Conservation (phyloP, 2,797 vertebrate species). For the Catamblyrhynchus diadema region DNA sequence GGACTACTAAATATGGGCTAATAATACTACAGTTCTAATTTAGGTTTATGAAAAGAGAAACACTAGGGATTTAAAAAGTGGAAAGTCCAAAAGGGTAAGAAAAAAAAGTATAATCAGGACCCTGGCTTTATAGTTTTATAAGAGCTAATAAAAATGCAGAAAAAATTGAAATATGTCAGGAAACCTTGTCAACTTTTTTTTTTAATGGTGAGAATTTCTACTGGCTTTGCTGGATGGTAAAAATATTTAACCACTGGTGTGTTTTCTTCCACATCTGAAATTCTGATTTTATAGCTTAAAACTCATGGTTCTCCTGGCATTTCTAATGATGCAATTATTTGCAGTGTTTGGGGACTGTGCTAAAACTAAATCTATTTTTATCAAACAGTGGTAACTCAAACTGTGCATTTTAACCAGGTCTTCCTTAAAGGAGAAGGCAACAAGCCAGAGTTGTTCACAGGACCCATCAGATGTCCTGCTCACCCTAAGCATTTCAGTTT, state of each 20-base stretch:
- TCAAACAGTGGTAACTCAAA: background rate
- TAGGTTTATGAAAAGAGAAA: slow-evolving; percentile 25
- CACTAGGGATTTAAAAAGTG: background rate
- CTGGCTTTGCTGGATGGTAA: background rate
- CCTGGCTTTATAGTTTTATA: slow-evolving; percentile 3
- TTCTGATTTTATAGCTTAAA: background rate
- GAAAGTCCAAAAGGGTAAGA: slow-evolving; percentile 17
- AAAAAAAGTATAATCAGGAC: background rate
- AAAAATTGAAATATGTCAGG: background rate
- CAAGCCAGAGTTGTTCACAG: background rate
- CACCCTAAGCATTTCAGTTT: background rate
- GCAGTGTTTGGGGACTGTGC: background rate
- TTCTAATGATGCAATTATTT: background rate
- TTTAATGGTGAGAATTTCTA: background rate
- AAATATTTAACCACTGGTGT: background rate
- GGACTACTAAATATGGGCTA: background rate
- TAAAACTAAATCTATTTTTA: background rate
- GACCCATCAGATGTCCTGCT: background rate
- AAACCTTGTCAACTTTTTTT: background rate
- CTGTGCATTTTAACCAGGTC: background rate
- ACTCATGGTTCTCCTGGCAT: background rate
- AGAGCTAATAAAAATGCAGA: slow-evolving; percentile 12
- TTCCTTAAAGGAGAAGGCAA: background rate
- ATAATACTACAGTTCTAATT: background rate
- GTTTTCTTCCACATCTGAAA: background rate